Percentiles rank a stretch among this genome's conserved stretches.
Conservation (phyloP, 1,140 invertebrate genomes). For the Nylanderia fulva region DNA sequence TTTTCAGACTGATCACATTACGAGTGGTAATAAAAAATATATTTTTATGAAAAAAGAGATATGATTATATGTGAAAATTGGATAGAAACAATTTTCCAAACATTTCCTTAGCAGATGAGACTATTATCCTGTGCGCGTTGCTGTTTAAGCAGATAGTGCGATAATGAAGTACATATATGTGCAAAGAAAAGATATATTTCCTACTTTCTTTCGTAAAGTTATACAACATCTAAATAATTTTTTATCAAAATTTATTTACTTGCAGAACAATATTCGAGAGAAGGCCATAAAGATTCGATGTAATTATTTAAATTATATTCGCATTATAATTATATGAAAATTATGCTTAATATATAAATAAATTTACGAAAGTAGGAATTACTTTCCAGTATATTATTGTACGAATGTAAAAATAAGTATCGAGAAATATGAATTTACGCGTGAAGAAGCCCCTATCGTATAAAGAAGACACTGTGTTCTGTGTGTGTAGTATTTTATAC, state of each 20-base stretch:
- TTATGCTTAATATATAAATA: too few species aligned
- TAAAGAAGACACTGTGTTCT: conserved; percentile 62
- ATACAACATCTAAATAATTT: not conserved
- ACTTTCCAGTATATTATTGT: conserved; percentile 52
- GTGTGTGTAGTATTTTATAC: conserved; percentile 62
- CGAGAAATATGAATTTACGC: conserved; percentile 71
- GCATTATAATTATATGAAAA: too few species aligned
- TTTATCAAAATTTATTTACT: not conserved
- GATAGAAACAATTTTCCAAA: conserved; percentile 13
- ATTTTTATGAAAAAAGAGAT: not conserved
- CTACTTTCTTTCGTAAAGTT: conserved; percentile 43
- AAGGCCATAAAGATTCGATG: not conserved
- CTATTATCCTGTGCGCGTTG: conserved; percentile 52
- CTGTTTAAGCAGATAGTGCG: conserved; percentile 67
- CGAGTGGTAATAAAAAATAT: not conserved
- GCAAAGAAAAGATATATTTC: conserved; percentile 61
- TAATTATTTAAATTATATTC: not conserved
- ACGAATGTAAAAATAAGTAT: conserved; percentile 52
- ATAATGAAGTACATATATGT: conserved; percentile 44
- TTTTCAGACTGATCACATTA: not conserved
- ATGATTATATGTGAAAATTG: conserved; percentile 35
- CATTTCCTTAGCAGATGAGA: conserved; percentile 17
- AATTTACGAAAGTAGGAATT: conserved; percentile 55
- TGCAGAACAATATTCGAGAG: not conserved
- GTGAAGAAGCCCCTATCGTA: conserved; percentile 73